Base-by-base conservation (phyloP, 1,140 invertebrate species). In the Planococcus citri region DNA sequence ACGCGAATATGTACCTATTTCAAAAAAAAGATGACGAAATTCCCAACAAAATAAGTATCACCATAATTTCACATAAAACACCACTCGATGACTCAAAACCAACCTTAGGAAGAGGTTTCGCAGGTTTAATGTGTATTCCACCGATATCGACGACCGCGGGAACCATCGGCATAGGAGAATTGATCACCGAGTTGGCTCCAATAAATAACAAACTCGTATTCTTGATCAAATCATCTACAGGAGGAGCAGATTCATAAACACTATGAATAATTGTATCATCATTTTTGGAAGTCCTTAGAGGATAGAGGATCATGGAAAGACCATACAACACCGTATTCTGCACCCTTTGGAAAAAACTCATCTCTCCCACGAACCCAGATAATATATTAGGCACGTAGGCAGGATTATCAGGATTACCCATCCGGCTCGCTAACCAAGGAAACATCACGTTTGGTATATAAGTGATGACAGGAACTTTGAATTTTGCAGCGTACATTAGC, bases 131-230 rank as follows among this genome's bases (percentile, higher is more conserved):
- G 73, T 87, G 86, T 72, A 87, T 81, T 1, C 87, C 87, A 21
- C 85, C 86, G 25, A 89, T 76, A 79, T 88, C 86, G 14, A 87
- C 82, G 1, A 87, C 78, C 69, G 82, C 83, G 0, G 86, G 83
- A 0, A 84, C 80, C 51, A 83, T 75, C 12, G 86, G 80, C 68
- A 80, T 80, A 0, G 83, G 82, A 8, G 82, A 80, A 69, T 81
- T 83, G 3, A 87, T 75, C 9, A 82, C 78, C 73, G 83, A 84
- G 76, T 88, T 84, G 0, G 82, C 82, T 75, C 88, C 87, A 0
- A 85, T 77, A n/a, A 89, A 78, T 8, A 87, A 73, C 1, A 88
- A 73, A 0, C 87, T 72, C 73, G 83, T 82, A 72, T 85, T 83
- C 60, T 81, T 79, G 8, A 80, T 81, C 69, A 87, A 76, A 6